phyloP scores from a whole-genome alignment of 2,113 vertebrate species.

The Neogale vison region DNA sequence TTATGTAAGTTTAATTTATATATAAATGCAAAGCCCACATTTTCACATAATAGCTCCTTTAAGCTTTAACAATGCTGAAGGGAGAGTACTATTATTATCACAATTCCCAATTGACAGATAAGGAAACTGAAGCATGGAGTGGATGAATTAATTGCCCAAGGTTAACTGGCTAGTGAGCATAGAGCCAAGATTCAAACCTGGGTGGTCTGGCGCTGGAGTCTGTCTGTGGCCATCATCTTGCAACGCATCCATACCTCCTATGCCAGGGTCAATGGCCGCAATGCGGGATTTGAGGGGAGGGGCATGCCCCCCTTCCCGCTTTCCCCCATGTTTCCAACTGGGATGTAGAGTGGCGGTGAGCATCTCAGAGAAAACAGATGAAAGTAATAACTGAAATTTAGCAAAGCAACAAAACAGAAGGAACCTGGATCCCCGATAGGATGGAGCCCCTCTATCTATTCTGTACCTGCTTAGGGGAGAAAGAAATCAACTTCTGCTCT shows the following conservation, averaged over 20 bases:
- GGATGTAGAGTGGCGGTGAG: neutral
- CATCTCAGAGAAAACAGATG: neutral
- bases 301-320: neutral
- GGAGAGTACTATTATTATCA: neutral
- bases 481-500: neutral
- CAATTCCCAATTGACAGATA: neutral
- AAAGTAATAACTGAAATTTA: neutral
- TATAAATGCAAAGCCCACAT: neutral
- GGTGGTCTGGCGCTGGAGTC: neutral
- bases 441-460: no score
- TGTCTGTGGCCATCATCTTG: neutral
- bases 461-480: neutral
- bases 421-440: neutral
- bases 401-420: neutral
- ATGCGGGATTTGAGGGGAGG: neutral
- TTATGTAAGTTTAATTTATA: neutral
- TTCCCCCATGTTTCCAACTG: neutral
- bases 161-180: neutral
- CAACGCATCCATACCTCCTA: no score
- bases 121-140: neutral
- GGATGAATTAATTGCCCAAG: neutral
- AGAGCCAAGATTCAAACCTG: neutral
- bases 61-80: neutral
- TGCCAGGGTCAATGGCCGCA: neutral
- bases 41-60: neutral